Evolutionary conservation across 2,888 invertebrate genomes (phyloP).

Genomic region (Cotesia congregata): DNA sequence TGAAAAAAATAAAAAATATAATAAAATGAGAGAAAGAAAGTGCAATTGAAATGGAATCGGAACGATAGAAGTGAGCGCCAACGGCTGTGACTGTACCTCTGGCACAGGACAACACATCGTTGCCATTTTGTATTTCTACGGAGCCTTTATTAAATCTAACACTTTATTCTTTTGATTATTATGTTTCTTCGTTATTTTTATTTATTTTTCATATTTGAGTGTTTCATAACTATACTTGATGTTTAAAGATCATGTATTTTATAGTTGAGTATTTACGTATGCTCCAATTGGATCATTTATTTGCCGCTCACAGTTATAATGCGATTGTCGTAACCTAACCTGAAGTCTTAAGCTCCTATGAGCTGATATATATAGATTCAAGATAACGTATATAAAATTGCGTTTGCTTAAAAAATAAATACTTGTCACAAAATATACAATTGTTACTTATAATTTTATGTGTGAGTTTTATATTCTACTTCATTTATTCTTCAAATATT

Average conservation of each 20-base stretch:
- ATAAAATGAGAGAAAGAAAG: slow-evolving; percentile 25
- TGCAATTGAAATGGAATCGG: slow-evolving; percentile 40
- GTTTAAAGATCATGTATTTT: background rate
- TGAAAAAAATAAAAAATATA: slow-evolving; percentile 21
- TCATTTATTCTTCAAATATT: background rate
- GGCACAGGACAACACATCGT: slow-evolving; percentile 41
- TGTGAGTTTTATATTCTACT: slow-evolving; percentile 5
- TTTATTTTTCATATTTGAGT: slow-evolving; percentile 1
- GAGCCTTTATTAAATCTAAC: slow-evolving; percentile 23
- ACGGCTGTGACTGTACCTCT: slow-evolving; percentile 33
- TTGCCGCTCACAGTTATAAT: slow-evolving; percentile 34
- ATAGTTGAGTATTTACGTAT: slow-evolving; percentile 13
- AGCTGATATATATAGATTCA: slow-evolving; percentile 22
- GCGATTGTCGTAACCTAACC: slow-evolving; percentile 40
- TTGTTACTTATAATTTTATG: background rate
- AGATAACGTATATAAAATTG: slow-evolving; percentile 28
- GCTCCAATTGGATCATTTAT: slow-evolving; percentile 28
- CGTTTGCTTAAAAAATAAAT: slow-evolving; percentile 24
- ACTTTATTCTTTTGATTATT: slow-evolving; percentile 21
- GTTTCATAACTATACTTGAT: background rate
- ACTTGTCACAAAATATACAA: slow-evolving; percentile 13
- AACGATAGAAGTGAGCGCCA: slow-evolving; percentile 37
- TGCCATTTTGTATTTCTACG: slow-evolving; percentile 49
- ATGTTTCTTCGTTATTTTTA: slow-evolving; percentile 1
- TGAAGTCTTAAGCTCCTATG: slow-evolving; percentile 26